A percentile compares a stretch with the other conserved stretches of the same genome.
Conservation (phyloP, 2,888 invertebrate genomes). For the Phyto melanocephala region DNA sequence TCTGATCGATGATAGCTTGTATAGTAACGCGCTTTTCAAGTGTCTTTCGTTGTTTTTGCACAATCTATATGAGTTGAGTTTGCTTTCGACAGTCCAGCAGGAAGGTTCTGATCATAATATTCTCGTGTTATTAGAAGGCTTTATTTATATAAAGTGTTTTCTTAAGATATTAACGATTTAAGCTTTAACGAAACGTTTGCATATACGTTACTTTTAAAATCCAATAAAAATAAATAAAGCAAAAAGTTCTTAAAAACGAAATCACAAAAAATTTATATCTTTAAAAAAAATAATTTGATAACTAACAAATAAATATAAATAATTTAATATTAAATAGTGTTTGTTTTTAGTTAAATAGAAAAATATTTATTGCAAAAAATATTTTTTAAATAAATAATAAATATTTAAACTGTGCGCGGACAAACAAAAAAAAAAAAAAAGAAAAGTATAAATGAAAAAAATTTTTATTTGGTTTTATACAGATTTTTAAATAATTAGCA, state of each 20-base stretch:
- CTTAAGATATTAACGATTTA: conserved; percentile 11
- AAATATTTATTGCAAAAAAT: conserved; percentile 1
- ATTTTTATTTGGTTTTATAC: not conserved
- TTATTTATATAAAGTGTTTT: conserved; percentile 20
- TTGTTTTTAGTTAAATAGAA: not conserved
- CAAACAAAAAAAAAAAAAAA: not conserved
- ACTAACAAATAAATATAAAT: not conserved
- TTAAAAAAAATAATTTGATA: not conserved
- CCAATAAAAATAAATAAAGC: not conserved
- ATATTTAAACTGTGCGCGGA: conserved; percentile 1
- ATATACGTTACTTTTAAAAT: conserved; percentile 41
- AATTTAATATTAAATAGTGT: conserved; percentile 10
- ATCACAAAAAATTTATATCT: not conserved
- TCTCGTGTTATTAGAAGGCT: not conserved
- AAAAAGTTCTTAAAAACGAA: not conserved
- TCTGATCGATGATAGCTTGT: conserved; percentile 4
- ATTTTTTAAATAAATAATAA: conserved; percentile 37
- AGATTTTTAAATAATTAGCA: conserved; percentile 25
- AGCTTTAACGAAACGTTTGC: conserved; percentile 5
- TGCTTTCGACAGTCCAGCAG: conserved; percentile 75
- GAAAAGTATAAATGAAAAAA: too few relatives aligned
- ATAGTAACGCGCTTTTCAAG: conserved; percentile 41
- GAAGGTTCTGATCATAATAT: conserved; percentile 71
- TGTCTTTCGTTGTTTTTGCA: conserved; percentile 72
- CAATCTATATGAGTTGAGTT: conserved; percentile 73